Conservation (phyloP, 2,113 vertebrate species). For the Kobus ellipsiprymnus region DNA sequence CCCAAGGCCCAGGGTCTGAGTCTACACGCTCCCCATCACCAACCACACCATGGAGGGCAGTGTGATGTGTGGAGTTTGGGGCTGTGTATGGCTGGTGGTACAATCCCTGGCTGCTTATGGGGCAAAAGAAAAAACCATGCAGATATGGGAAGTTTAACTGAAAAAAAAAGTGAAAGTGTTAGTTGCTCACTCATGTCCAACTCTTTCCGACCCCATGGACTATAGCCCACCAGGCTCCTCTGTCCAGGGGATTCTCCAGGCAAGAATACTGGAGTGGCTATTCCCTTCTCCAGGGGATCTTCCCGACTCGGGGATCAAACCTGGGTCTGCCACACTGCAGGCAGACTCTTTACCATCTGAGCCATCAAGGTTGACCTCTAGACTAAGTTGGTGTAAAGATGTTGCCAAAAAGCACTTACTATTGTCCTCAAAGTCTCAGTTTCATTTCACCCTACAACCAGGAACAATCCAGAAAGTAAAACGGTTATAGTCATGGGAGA, state of each 20-base stretch:
- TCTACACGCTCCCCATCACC: background rate
- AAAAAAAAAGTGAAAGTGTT: background rate
- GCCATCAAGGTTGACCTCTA: background rate
- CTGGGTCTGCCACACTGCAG: background rate
- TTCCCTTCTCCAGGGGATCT: background rate
- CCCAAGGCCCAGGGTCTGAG: background rate
- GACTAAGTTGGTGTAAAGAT: background rate
- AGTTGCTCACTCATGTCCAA: background rate
- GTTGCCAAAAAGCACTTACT: background rate
- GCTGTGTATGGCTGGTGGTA: background rate
- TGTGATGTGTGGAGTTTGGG: background rate
- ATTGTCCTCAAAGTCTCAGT: background rate
- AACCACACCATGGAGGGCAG: rapidly evolving
- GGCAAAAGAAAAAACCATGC: background rate
- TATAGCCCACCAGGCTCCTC: background rate
- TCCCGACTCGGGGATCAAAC: background rate
- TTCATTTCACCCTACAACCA: background rate
- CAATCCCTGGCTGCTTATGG: background rate
- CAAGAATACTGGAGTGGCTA: background rate
- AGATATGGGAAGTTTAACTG: background rate
- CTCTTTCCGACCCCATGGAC: background rate
- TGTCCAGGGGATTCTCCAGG: background rate
- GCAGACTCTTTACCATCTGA: background rate
- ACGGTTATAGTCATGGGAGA: background rate
- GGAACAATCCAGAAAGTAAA: background rate